A percentile compares a stretch with the other conserved stretches of the same genome.
Conservation (phyloP, 2,888 invertebrate genomes). For the Leptopilina drosophilae region DNA sequence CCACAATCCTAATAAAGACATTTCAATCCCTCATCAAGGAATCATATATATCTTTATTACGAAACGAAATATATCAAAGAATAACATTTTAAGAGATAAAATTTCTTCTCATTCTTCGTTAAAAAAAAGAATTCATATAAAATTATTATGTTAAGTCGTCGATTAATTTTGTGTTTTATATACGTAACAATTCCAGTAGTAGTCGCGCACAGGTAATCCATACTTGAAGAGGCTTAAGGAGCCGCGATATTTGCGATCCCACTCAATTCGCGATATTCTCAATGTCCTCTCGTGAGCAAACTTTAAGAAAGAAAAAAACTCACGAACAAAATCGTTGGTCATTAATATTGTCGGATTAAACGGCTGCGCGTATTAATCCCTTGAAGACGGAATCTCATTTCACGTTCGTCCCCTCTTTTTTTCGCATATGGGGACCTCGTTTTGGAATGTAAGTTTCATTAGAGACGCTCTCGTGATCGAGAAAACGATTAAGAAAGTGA, state of each 20-base stretch:
- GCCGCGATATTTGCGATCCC: slow-evolving; percentile 49
- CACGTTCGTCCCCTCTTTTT: slow-evolving; percentile 59
- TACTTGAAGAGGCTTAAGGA: slow-evolving; percentile 69
- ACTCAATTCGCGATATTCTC: slow-evolving; percentile 55
- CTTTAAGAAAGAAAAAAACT: slow-evolving; percentile 55
- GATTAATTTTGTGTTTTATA: slow-evolving; percentile 69
- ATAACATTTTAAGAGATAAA: not conserved
- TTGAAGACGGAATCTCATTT: slow-evolving; percentile 73
- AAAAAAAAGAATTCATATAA: slow-evolving; percentile 61
- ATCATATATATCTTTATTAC: no score
- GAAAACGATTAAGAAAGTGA: slow-evolving; percentile 65
- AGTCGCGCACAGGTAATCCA: slow-evolving; percentile 68
- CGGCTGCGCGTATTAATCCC: slow-evolving; percentile 72
- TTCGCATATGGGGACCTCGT: slow-evolving; percentile 53
- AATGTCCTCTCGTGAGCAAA: slow-evolving; percentile 58
- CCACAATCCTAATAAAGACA: slow-evolving; percentile 3
- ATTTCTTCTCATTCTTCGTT: not conserved
- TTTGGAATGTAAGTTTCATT: slow-evolving; percentile 72
- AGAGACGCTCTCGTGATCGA: slow-evolving; percentile 66
- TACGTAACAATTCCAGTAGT: slow-evolving; percentile 68
- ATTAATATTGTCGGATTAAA: slow-evolving; percentile 77
- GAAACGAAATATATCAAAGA: no score
- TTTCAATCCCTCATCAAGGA: slow-evolving; percentile 23
- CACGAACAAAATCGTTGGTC: slow-evolving; percentile 69
- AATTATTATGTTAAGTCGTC: slow-evolving; percentile 74